Conservation (phyloP, 2,888 invertebrate species). For the Nomada flava region DNA sequence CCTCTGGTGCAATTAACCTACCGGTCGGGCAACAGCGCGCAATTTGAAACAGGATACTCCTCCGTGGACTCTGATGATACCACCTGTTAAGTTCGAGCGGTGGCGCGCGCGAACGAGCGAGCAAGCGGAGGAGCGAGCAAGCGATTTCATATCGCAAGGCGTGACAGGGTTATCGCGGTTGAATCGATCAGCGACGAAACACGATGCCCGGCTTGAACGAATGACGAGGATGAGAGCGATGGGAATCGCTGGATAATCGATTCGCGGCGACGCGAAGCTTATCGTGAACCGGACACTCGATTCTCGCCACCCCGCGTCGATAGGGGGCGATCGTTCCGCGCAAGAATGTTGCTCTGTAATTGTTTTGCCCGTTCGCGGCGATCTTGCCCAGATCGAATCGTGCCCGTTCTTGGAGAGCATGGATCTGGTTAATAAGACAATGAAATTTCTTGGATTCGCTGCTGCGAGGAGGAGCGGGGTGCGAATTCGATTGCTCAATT, state of each 20-base stretch:
- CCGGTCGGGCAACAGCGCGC: constrained; percentile 44
- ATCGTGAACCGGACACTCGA: constrained; percentile 34
- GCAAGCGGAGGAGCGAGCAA: constrained; percentile 38
- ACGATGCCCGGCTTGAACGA: constrained; percentile 46
- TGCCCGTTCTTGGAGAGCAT: neutral
- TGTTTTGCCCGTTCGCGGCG: constrained; percentile 2
- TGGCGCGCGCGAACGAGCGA: constrained; percentile 31
- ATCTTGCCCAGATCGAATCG: neutral
- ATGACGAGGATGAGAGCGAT: constrained; percentile 38
- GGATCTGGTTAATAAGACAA: neutral
- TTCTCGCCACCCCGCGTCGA: neutral
- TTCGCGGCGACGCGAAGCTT: constrained; percentile 21
- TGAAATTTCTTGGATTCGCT: neutral
- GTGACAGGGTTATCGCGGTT: constrained; percentile 46
- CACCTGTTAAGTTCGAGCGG: constrained; percentile 60
- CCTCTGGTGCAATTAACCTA: constrained; percentile 56
- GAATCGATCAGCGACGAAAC: constrained; percentile 56
- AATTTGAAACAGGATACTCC: constrained; percentile 64
- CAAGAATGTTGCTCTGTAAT: constrained; percentile 18
- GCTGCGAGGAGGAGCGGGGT: neutral
- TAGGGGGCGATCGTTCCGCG: constrained; percentile 2
- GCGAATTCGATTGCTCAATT: no score
- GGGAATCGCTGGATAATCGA: constrained; percentile 35
- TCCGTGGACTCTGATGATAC: constrained; percentile 51
- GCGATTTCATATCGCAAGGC: constrained; percentile 43